A percentile compares a stretch with the other conserved stretches of the same genome.
Conservation (phyloP, 2,888 invertebrate genomes). For the Drosophila formosana region DNA sequence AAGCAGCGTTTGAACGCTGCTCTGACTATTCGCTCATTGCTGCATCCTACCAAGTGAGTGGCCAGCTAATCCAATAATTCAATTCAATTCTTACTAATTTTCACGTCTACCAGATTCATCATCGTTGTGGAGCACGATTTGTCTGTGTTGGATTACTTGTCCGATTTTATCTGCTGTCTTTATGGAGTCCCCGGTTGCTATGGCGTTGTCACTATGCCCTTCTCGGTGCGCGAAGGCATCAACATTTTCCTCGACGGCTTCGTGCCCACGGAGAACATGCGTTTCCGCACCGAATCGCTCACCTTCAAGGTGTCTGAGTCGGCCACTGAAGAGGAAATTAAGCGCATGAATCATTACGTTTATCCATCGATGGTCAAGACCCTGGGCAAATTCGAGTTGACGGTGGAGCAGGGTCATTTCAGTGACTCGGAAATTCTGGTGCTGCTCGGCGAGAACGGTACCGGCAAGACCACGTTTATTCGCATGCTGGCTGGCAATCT, state of each 20-base stretch:
- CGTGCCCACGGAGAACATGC: constrained; percentile 99
- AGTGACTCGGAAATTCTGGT: constrained; percentile 99
- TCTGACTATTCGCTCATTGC: constrained; percentile 95
- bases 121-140: constrained; percentile 99
- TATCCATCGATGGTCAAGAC: constrained; percentile 97
- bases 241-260: constrained; percentile 99
- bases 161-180: constrained; percentile 99
- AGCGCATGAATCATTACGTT: constrained; percentile 97
- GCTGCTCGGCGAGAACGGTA: constrained; percentile 98
- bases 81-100: background rate
- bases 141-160: constrained; percentile 98
- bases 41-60: constrained; percentile 94
- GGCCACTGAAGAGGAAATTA: constrained; percentile 98
- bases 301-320: constrained; percentile 99
- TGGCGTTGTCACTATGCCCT: constrained; percentile 99
- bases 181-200: constrained; percentile 99
- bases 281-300: constrained; percentile 98
- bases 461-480: constrained; percentile 99
- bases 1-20: constrained; percentile 99
- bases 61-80: background rate
- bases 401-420: constrained; percentile 95
- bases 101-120: constrained; percentile 90
- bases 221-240: constrained; percentile 99
- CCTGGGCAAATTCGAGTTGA: constrained; percentile 90
- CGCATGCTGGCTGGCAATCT: constrained; percentile 98